Evolutionary conservation across 1,140 invertebrate genomes (phyloP).

Genomic region (Drosophila mauritiana): DNA sequence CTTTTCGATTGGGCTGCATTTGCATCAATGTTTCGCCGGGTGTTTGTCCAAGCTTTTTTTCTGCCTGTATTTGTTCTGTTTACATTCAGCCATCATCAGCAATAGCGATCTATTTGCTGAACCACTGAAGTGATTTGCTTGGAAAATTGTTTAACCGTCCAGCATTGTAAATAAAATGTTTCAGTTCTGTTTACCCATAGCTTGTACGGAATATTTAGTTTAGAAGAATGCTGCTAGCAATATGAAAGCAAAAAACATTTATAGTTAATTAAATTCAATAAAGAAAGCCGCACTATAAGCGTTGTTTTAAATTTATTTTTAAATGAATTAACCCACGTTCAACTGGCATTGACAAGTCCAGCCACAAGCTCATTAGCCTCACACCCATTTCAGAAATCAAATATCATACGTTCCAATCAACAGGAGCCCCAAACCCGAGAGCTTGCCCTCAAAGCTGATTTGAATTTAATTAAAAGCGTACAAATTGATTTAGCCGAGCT

Average conservation of each 20-base stretch:
- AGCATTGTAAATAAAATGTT: conserved; percentile 43
- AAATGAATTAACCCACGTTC: conserved; percentile 7
- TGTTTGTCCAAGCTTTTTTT: conserved; percentile 56
- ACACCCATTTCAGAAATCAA: conserved; percentile 24
- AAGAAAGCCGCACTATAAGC: no score
- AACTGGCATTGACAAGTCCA: neutral
- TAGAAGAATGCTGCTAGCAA: neutral
- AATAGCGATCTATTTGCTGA: conserved; percentile 63
- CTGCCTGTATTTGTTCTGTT: conserved; percentile 18
- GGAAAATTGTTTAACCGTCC: conserved; percentile 37
- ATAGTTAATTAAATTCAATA: no score
- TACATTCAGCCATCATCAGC: conserved; percentile 33
- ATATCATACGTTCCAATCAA: conserved; percentile 46
- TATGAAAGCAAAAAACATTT: no score
- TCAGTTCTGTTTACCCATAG: conserved; percentile 15
- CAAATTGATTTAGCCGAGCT: conserved; percentile 73
- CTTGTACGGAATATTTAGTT: conserved; percentile 22
- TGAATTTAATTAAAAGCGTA: conserved; percentile 82
- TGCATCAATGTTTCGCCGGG: conserved; percentile 48
- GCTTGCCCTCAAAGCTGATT: conserved; percentile 50
- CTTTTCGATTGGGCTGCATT: conserved; percentile 41
- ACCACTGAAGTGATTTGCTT: conserved; percentile 44
- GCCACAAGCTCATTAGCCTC: conserved; percentile 32
- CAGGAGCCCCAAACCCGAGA: conserved; percentile 6
- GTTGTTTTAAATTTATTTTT: neutral